Base-by-base conservation (phyloP, 2,888 invertebrate genomes). In the Lasioglossum malachurum region DNA sequence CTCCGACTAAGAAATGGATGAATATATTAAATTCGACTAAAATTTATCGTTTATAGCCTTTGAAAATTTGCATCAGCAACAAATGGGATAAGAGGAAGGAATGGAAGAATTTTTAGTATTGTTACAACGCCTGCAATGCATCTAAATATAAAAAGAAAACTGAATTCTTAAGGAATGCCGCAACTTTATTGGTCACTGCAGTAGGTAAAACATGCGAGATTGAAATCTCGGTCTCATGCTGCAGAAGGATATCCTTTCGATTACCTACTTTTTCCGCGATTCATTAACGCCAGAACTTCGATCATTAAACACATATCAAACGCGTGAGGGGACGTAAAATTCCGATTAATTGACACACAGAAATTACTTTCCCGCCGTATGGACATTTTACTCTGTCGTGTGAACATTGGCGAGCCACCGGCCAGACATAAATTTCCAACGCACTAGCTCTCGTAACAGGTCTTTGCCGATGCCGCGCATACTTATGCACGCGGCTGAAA, bases 361-460 rank as follows among this genome's bases (percentile, higher is more conserved):
- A 46, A 71, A 81, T 46, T 76, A 31, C n/a, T 19, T 10, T 27
- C 3, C 1, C 23, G 2, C 31, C 27, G 3, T 38, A 23, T n/a
- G 19, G 4, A n/a, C 67, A 57, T 57, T 31, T 38, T 41, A 27
- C n/a, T n/a, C 8, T 23, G 5, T 23, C 38, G n/a, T 31, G 72
- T 23, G 8, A 71, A 60, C 57, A 41, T 10, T 23, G 12, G 46
- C 8, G 41, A n/a, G n/a, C n/a, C 53, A 19, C 10, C 3, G 14
- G 23, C 35, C 23, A 8, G 41, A 53, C 49, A 69, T 67, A 49
- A 75, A 75, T 83, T 71, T 27, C 49, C 38, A 23, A 41, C 4
- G 31, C 4, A 35, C 73, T 27, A 44, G 44, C 60, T 69, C 76
- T 60, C 46, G 76, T 76, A 79, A 79, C 73, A 76, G 86, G 60